These are phyloP conservation scores for Scarus forsteni DNA, from an alignment of 2,797 vertebrate genomes.

Conservation along the genomic window DNA sequence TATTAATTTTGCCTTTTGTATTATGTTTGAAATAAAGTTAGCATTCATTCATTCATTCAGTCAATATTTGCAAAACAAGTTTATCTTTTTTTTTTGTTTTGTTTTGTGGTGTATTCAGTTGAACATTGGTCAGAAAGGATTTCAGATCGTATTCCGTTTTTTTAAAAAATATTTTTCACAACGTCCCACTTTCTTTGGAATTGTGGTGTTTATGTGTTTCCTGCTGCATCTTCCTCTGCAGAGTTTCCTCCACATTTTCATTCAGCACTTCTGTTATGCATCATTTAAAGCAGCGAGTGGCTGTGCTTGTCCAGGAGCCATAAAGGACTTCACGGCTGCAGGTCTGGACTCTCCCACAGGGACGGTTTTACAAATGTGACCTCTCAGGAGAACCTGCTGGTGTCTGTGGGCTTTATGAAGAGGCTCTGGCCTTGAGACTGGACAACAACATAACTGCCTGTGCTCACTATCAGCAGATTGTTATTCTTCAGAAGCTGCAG, in stretches of 20 bases:
- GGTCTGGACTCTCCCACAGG: constrained; percentile 41
- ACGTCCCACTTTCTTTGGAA: too few species aligned
- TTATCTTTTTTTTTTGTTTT: too few species aligned
- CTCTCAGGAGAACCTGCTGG: constrained; percentile 27
- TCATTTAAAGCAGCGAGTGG: constrained; percentile 49
- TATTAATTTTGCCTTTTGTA: too few species aligned
- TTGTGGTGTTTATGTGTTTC: too few species aligned
- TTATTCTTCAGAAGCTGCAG: not conserved
- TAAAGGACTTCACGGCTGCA: not conserved
- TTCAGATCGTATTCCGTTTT: too few species aligned
- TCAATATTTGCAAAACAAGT: too few species aligned
- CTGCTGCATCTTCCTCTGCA: not conserved
- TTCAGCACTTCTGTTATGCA: constrained; percentile 39
- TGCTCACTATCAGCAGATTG: not conserved
- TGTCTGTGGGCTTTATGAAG: constrained; percentile 20
- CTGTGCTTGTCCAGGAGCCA: constrained; percentile 43
- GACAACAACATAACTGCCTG: not conserved
- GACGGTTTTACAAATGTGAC: constrained; percentile 23
- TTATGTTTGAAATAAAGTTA: too few species aligned
- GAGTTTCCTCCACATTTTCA: constrained; percentile 16
- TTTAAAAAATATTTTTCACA: too few species aligned
- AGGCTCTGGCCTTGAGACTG: not conserved
- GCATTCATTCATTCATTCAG: too few species aligned
- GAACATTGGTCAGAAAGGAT: too few species aligned
- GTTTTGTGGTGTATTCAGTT: too few species aligned